Conservation (phyloP, 2,888 invertebrate genomes). For the Dryococelus australis region DNA sequence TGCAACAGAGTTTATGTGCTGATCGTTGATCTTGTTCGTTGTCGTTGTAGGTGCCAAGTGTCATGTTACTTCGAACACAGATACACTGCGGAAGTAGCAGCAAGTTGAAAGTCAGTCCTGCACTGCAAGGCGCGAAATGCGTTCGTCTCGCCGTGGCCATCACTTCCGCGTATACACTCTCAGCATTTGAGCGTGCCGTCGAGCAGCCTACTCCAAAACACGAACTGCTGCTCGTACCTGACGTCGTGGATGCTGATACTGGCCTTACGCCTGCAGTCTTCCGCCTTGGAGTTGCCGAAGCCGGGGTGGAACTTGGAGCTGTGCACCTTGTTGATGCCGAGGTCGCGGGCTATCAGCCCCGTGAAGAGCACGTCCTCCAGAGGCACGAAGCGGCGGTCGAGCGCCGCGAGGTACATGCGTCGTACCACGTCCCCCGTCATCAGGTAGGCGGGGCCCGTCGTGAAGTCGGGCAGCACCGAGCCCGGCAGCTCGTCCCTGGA, state of each 20-base stretch:
- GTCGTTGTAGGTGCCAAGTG: too few relatives aligned
- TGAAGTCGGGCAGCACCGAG: conserved; percentile 55
- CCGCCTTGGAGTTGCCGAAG: neutral
- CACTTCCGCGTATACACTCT: neutral
- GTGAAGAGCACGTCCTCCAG: conserved; percentile 45
- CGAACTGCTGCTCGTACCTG: conserved; percentile 7
- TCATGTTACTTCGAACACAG: too few relatives aligned
- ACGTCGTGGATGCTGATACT: conserved; percentile 16
- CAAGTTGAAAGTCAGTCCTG: too few relatives aligned
- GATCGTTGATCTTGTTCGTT: too few relatives aligned
- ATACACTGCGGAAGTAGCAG: too few relatives aligned
- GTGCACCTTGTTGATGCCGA: neutral
- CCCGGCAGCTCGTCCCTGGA: conserved; percentile 50
- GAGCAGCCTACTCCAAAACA: neutral
- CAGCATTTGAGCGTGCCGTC: conserved; percentile 3
- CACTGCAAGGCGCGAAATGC: too few relatives aligned
- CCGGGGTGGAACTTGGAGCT: neutral
- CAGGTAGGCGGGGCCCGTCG: conserved; percentile 58
- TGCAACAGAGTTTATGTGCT: too few relatives aligned
- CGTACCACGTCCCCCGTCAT: conserved; percentile 53
- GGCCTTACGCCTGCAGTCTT: neutral
- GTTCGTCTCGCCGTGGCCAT: too few relatives aligned
- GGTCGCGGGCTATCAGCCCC: conserved; percentile 38
- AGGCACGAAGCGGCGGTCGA: conserved; percentile 38
- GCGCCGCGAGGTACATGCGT: conserved; percentile 49